phyloP scores from a whole-genome alignment of 2,888 invertebrate genomes.

The Tigriopus californicus region DNA sequence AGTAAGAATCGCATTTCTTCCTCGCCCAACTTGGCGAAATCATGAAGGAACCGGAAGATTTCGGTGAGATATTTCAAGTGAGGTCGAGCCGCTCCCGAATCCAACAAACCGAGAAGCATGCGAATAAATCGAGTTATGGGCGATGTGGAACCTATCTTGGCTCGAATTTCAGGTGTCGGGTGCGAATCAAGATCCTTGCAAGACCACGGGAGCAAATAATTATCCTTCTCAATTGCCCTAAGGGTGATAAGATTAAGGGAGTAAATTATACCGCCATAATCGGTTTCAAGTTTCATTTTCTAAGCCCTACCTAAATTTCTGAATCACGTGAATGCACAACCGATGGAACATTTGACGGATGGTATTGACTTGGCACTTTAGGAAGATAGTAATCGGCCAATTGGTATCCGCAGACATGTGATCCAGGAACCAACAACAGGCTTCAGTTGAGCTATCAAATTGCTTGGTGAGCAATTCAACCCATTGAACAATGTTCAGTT shows the following conservation, averaged over 20 bases:
- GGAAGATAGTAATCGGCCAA: slow-evolving; percentile 86
- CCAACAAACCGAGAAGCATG: slow-evolving; percentile 45
- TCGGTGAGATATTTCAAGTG: slow-evolving; percentile 74
- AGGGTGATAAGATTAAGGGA: neutral
- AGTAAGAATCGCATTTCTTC: slow-evolving; percentile 75
- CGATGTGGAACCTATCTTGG: slow-evolving; percentile 35
- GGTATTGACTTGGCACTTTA: slow-evolving; percentile 92
- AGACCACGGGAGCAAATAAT: slow-evolving; percentile 6
- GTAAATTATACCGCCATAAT: neutral
- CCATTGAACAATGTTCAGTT: slow-evolving; percentile 94
- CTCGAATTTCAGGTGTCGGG: slow-evolving; percentile 39
- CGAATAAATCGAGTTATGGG: slow-evolving; percentile 84
- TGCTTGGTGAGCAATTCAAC: slow-evolving; percentile 84
- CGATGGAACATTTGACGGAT: slow-evolving; percentile 92
- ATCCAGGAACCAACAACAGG: slow-evolving; percentile 76
- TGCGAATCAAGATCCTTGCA: slow-evolving; percentile 40
- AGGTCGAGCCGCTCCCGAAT: slow-evolving; percentile 23
- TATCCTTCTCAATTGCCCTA: slow-evolving; percentile 1
- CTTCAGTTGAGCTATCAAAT: slow-evolving; percentile 32
- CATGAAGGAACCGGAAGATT: slow-evolving; percentile 74
- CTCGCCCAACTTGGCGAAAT: slow-evolving; percentile 87
- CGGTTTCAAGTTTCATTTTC: neutral
- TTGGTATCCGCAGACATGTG: slow-evolving; percentile 83
- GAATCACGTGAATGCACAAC: slow-evolving; percentile 82
- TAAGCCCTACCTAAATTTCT: slow-evolving; percentile 48